Evolutionary conservation across 2,888 invertebrate species (phyloP), one percentile per base, ranked within the genome.

Genomic region (Eupelmus urozonus): DNA sequence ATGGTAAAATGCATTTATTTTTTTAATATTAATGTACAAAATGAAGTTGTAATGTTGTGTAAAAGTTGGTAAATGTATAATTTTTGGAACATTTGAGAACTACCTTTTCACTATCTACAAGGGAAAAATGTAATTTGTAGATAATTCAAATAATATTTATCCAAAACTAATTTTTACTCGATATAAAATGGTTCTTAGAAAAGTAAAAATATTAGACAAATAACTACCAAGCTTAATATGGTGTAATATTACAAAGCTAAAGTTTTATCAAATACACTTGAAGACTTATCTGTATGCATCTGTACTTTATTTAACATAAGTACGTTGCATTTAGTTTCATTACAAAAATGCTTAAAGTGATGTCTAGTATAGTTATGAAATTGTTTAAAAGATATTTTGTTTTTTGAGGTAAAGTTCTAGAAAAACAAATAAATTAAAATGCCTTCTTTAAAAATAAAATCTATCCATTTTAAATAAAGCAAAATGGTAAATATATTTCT

Each of bases 151-250:
- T 34, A n/a, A n/a, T n/a, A n/a, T n/a, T n/a, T n/a, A 34, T 34
- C 34, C 5, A n/a, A n/a, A 9, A 34, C 34, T 34, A 34, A 5
- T 34, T 34, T 40, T 20, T 62, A 20, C 4, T 29, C 20, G 18
- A 7, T 34, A 66, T 16, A 75, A 53, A 67, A 67, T 40, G 5
- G 2, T n/a, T 65, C n/a, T 57, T 66, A 74, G n/a, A 75, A 49
- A 65, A 75, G 73, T 74, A 74, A 74, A 74, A 66, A 66, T 74
- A 20, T 55, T 65, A 63, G 49, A 55, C n/a, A 72, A 63, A 25
- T 62, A 62, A 72, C 45, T 63, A 42, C n/a, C 16, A 73, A 73
- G 49, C 25, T 57, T 29, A 67, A 60, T 51, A 75, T 67, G 49
- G 45, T 27, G 34, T 66, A 51, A 66, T 73, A 66, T 60, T 60